These are phyloP conservation scores for Carcinoscorpius rotundicauda DNA, from an alignment of 1,140 invertebrate genomes.

Conservation along the genomic window DNA sequence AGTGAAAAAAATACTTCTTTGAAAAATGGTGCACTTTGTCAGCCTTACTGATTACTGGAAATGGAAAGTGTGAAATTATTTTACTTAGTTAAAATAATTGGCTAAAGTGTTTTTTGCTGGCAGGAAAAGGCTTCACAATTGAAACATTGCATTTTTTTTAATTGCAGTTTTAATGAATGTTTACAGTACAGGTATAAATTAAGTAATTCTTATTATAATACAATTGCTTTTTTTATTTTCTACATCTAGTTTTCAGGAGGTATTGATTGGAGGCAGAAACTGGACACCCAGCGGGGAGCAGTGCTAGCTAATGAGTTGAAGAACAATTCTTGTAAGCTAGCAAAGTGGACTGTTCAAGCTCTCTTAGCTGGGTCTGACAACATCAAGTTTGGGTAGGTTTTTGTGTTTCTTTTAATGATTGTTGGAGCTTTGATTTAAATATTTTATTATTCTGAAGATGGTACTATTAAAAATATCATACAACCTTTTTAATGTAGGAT, in stretches of 20 bases:
- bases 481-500: too few species aligned
- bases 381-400: conserved; percentile 78
- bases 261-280: conserved; percentile 94
- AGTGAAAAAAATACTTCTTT: too few species aligned
- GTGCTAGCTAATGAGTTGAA: conserved; percentile 95
- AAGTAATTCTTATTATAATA: too few species aligned
- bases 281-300: conserved; percentile 93
- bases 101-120: conserved; percentile 12
- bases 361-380: conserved; percentile 92
- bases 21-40: too few species aligned
- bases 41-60: too few species aligned
- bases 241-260: conserved; percentile 61
- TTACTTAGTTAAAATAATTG: conserved; percentile 2
- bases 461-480: too few species aligned
- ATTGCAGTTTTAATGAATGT: too few species aligned
- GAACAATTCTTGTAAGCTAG: conserved; percentile 97
- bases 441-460: too few species aligned
- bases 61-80: neutral
- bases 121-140: too few species aligned
- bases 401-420: neutral
- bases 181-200: too few species aligned
- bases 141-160: too few species aligned
- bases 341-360: conserved; percentile 98
- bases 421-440: neutral
- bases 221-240: neutral